Evolutionary conservation across 2,113 vertebrate genomes (phyloP).

Genomic region (Amphilophus citrinellus): DNA sequence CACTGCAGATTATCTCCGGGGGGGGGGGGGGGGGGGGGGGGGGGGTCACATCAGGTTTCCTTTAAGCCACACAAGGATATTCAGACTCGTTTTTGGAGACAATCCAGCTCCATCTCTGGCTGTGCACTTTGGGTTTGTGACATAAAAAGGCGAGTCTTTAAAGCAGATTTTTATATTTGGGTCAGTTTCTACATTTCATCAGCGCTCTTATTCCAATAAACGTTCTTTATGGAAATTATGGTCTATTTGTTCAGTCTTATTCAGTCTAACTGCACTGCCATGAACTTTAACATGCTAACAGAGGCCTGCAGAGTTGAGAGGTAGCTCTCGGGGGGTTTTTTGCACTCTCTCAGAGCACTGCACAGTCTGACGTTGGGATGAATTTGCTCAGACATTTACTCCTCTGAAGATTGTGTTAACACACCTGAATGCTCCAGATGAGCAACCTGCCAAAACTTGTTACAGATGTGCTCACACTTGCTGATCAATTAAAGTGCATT

Average conservation of each 20-base stretch:
- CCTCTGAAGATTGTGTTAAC: not conserved
- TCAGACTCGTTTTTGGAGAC: not conserved
- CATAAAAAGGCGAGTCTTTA: not conserved
- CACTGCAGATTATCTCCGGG: constrained; percentile 10
- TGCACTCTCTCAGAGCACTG: too few relatives aligned
- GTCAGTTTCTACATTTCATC: not conserved
- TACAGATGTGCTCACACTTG: not conserved
- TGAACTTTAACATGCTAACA: not conserved
- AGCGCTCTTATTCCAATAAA: not conserved
- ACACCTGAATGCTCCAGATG: not conserved
- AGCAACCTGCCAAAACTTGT: not conserved
- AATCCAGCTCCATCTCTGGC: not conserved
- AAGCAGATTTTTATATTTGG: not conserved
- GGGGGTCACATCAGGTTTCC: not conserved
- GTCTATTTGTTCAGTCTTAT: too few relatives aligned
- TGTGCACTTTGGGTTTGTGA: not conserved
- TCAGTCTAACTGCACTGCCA: too few relatives aligned
- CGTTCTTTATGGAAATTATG: too few relatives aligned
- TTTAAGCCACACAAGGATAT: constrained; percentile 13
- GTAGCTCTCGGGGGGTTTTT: not conserved
- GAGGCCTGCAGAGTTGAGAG: too few relatives aligned
- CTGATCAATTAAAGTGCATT: not conserved
- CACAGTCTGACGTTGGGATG: too few relatives aligned
- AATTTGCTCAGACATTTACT: not conserved
- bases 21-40: not conserved